Conservation (phyloP, 2,888 invertebrate genomes). For the Herminia tarsipennalis region DNA sequence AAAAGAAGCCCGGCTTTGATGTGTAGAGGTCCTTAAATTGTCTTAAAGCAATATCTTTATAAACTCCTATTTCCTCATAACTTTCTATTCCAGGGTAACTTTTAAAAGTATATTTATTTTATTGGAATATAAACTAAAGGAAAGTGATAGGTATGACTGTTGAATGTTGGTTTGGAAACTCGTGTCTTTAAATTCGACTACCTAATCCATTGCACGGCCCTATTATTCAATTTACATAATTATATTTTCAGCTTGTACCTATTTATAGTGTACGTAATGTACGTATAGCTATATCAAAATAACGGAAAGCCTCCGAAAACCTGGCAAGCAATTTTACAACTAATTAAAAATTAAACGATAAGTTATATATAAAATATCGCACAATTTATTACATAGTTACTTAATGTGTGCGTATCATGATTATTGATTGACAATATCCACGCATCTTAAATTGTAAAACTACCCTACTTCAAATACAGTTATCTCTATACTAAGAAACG, state of each 20-base stretch:
- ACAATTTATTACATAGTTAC: conserved; percentile 14
- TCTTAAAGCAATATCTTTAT: conserved; percentile 6
- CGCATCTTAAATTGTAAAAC: conserved; percentile 16
- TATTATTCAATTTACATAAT: conserved; percentile 11
- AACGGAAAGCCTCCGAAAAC: conserved; percentile 27
- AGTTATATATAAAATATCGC: conserved; percentile 19
- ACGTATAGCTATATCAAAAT: conserved; percentile 20
- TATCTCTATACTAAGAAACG: no score
- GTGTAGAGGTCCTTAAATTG: no score
- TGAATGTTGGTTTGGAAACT: no score
- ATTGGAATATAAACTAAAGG: background rate
- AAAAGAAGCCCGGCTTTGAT: no score
- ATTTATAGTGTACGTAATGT: conserved; percentile 27
- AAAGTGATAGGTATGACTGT: conserved; percentile 1
- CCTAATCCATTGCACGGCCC: conserved; percentile 4
- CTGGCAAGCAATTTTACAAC: conserved; percentile 32
- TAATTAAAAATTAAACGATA: background rate
- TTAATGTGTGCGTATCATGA: conserved; percentile 37
- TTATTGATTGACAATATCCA: conserved; percentile 28
- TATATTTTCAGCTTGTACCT: background rate
- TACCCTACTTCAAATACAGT: no score
- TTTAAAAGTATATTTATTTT: no score
- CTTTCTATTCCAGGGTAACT: no score
- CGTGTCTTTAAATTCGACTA: background rate
- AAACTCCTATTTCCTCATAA: background rate